These are phyloP conservation scores for Ostrea edulis DNA, from an alignment of 1,140 invertebrate species.

Conservation along the genomic window DNA sequence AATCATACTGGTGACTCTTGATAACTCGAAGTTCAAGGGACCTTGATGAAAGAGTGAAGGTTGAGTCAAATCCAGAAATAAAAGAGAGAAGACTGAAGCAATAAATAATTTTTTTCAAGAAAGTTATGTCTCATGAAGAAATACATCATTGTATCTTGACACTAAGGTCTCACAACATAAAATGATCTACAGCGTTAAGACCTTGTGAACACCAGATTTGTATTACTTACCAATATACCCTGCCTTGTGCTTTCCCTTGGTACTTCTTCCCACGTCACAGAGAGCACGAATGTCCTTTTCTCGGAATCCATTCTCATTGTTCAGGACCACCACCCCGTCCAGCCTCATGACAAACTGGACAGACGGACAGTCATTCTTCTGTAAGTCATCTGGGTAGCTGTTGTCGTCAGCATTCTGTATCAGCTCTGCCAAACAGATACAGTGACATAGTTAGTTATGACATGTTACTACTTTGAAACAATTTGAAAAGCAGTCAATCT, in stretches of 20 bases:
- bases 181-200: neutral
- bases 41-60: too few species aligned
- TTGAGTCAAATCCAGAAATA: too few species aligned
- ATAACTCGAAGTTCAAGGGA: too few species aligned
- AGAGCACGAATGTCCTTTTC: slow-evolving; percentile 77
- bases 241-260: slow-evolving; percentile 78
- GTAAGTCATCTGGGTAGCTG: slow-evolving; percentile 67
- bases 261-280: slow-evolving; percentile 79
- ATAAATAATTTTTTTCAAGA: too few species aligned
- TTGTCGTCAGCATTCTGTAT: slow-evolving; percentile 80
- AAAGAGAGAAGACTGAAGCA: too few species aligned
- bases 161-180: too few species aligned
- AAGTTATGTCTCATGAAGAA: too few species aligned
- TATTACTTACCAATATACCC: slow-evolving; percentile 77
- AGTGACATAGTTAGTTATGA: too few species aligned
- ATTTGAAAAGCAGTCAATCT: too few species aligned
- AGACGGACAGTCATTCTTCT: slow-evolving; percentile 63
- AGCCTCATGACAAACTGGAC: slow-evolving; percentile 75
- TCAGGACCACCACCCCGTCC: slow-evolving; percentile 71
- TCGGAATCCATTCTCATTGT: slow-evolving; percentile 79
- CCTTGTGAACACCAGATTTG: too few species aligned
- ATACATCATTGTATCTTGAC: too few species aligned
- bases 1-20: too few species aligned
- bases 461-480: neutral
- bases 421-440: slow-evolving; percentile 45